Evolutionary conservation across 2,113 vertebrate genomes (phyloP), one percentile per base, ranked within the genome.

Genomic region (Datnioides undecimradiatus): DNA sequence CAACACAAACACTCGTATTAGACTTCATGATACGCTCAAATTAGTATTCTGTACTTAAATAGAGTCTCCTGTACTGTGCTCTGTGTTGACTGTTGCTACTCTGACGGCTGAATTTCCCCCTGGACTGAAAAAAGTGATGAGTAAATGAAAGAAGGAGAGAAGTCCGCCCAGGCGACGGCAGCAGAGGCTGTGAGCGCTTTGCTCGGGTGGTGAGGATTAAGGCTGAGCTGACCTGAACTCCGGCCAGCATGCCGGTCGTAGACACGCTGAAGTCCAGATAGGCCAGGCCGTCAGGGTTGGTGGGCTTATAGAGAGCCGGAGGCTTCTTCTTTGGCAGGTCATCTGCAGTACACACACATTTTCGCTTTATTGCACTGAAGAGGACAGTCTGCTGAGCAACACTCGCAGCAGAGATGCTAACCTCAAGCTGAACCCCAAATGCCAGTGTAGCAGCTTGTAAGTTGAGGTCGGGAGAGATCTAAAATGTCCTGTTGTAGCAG

Each of bases 231-330:
- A 99, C 98, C 98, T 99, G 99, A 87, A 99, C 98, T 77, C 98
- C 98, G 34, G 98, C 98, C 79, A 99, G 95, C 98, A 99, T 99
- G 91, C 98, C 98, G 13, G 98, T 99, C 54, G 98, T 99, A 65
- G 98, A 99, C 93, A 99, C 98, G 54, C 98, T 99, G 93, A 99
- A 99, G 95, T 99, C 98, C 87, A 99, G 96, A 90, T 99, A 99
- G 83, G 98, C 98, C 88, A 99, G 94, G 0, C 93, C 98, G 88
- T 99, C 98, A 0, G 98, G 98, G 94, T 98, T 98, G 69, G 96
- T 97, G 83, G 97, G 98, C 93, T 99, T 99, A 93, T 97, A 96
- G 90, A 99, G 96, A 90, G 97, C 96, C 54, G 97, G 95, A 38
- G 98, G 96, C 88, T 97, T 96, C 95, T 98, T 99, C 97, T 99